phyloP scores from a whole-genome alignment of 2,888 invertebrate species.

The Apoda limacodes region DNA sequence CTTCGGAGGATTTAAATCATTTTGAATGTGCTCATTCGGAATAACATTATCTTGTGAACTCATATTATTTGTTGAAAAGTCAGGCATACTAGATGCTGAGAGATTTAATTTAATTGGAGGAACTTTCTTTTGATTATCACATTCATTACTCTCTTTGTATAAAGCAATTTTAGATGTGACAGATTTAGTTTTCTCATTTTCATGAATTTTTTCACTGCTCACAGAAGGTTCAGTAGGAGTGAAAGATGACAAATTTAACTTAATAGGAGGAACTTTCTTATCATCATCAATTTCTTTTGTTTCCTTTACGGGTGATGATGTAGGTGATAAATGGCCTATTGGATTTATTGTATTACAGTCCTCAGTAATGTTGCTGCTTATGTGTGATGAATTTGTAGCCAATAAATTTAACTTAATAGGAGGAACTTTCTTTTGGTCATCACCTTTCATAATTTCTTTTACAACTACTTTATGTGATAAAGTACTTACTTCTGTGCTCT shows the following conservation, averaged over 20 bases:
- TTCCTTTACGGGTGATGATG: background rate
- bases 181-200: slow-evolving; percentile 4
- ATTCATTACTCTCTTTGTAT: slow-evolving; percentile 11
- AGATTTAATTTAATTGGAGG: slow-evolving; percentile 40
- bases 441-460: slow-evolving; percentile 1
- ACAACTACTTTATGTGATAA: background rate
- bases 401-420: slow-evolving; percentile 38
- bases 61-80: slow-evolving; percentile 11
- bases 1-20: slow-evolving; percentile 35
- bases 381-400: slow-evolving; percentile 18
- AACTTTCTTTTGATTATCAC: slow-evolving; percentile 30
- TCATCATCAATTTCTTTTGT: background rate
- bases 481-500: too few relatives aligned
- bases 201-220: slow-evolving; percentile 5
- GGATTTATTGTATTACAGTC: slow-evolving; percentile 1
- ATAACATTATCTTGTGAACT: background rate
- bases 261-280: slow-evolving; percentile 1
- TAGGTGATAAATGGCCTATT: background rate
- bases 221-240: slow-evolving; percentile 2
- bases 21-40: slow-evolving; percentile 18
- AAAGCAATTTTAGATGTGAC: too few relatives aligned
- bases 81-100: slow-evolving; percentile 22
- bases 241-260: slow-evolving; percentile 1
- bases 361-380: background rate
- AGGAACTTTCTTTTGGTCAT: slow-evolving; percentile 31